phyloP scores from a whole-genome alignment of 2,888 invertebrate genomes.

The Agriotes lineatus region DNA sequence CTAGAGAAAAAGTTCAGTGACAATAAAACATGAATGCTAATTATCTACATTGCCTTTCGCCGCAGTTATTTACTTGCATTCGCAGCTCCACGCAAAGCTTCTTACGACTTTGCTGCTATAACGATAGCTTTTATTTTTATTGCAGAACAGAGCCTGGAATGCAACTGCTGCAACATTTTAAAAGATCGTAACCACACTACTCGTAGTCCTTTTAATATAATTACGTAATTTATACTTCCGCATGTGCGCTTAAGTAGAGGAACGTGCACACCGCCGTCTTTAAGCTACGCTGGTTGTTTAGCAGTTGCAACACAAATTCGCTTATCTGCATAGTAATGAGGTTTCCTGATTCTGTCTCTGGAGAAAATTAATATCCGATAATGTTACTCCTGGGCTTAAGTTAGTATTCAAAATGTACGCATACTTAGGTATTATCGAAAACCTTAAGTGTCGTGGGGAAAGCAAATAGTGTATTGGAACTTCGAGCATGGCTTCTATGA shows the following conservation, averaged over 20 bases:
- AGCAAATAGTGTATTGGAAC: too few species aligned
- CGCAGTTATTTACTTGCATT: too few species aligned
- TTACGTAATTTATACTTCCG: slow-evolving; percentile 36
- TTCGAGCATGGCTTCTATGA: too few species aligned
- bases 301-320: slow-evolving; percentile 33
- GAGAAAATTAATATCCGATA: slow-evolving; percentile 18
- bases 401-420: background rate
- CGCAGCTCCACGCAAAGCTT: too few species aligned
- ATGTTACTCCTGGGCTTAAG: background rate
- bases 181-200: background rate
- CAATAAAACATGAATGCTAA: too few species aligned
- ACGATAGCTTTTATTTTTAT: too few species aligned
- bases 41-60: too few species aligned
- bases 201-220: slow-evolving; percentile 19
- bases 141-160: too few species aligned
- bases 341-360: slow-evolving; percentile 22
- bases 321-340: slow-evolving; percentile 37
- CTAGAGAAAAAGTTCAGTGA: too few species aligned
- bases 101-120: too few species aligned
- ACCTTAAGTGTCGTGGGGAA: too few species aligned
- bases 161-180: background rate
- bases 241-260: slow-evolving; percentile 34
- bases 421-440: background rate
- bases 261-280: slow-evolving; percentile 21
- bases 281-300: slow-evolving; percentile 24